Evolutionary conservation across 2,797 vertebrate species (phyloP), one percentile per base, ranked within the genome.

Genomic region (Carcharodon carcharias): DNA sequence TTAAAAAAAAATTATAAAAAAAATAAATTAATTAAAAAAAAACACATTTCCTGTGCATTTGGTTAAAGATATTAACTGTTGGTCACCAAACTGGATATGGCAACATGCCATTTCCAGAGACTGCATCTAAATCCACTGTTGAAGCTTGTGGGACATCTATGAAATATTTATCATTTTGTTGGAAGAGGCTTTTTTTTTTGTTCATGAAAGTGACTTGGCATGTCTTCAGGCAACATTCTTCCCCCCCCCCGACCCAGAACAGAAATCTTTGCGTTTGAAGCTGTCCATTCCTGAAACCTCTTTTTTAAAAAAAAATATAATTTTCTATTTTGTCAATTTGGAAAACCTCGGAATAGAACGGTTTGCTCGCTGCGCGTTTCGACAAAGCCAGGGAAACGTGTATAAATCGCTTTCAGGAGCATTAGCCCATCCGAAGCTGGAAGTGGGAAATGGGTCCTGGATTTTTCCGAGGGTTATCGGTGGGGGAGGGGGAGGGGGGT

Each of bases 1-100:
- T 12, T 80, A 0, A 96, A 93, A n/a, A 7, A 95, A 96, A 96
- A 96, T 23, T 8, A 23, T 69, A 56, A 16, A 95, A 71, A 95
- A 95, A 95, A 95, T 58, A 95, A 95, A 71, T 69, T 23, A n/a
- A 77, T 77, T 56, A 12, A 96, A 97, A 97, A 93, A 12, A 96
- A 97, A 97, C 97, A 97, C 96, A 54, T 97, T 97, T 97, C 96
- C 96, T 96, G 97, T 97, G 97, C 97, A 97, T 97, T 97, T 97
- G 97, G 97, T 95, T 71, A 95, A 95, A 56, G 69, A 50, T 95
- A 16, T 73, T 77, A 50, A 77, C 26, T 21, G 14, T 63, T 8
- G 28, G 56, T 73, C 23, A 28, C 26, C 95, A 54, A 71, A 50
- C 58, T 28, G 35, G 69, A 31, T 35, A 4, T 82, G 16, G 12